Conservation (phyloP, 2,113 vertebrate genomes). For the Bos taurus region ARS-UCD2.0 NC_037330.1:112237001-112237500, state of each 20-base stretch:
- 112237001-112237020: constrained; percentile 36
- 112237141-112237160: background rate
- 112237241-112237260: background rate
- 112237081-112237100: background rate
- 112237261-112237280: background rate
- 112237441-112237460: background rate
- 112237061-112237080: background rate
- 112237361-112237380: background rate
- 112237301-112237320: background rate
- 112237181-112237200: background rate
- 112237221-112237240: background rate
- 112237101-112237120: background rate
- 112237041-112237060: background rate
- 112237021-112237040: background rate
- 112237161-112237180: background rate
- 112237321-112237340: background rate
- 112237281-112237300: background rate
- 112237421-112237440: background rate
- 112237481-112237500: background rate
- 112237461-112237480: background rate
- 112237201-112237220: background rate
- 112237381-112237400: background rate
- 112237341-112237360: background rate
- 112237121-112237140: background rate
- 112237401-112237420: background rate